Percentiles rank a stretch among this genome's conserved stretches.
Conservation (phyloP, 92 coral and sea anemone genomes). For the Phenganax stokvisi region DNA sequence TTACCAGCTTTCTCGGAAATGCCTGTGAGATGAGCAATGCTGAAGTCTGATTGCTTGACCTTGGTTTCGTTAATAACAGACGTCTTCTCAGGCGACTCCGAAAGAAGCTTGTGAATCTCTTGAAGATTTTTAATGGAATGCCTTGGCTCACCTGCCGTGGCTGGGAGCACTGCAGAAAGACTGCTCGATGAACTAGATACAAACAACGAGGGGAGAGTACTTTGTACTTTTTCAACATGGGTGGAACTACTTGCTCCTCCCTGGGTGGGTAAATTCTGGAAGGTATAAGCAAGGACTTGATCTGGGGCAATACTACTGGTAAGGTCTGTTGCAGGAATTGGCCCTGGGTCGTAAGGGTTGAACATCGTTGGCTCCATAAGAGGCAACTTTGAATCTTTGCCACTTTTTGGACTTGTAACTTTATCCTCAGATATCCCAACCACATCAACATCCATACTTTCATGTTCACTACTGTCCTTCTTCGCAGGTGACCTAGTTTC, state of each 20-base stretch:
- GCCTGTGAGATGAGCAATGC: slow-evolving; percentile 82
- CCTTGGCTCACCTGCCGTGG: neutral
- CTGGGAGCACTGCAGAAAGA: slow-evolving; percentile 9
- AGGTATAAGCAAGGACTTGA: slow-evolving; percentile 31
- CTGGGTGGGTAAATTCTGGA: slow-evolving; percentile 19
- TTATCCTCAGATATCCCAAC: neutral
- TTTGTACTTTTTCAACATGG: neutral
- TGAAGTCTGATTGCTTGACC: slow-evolving; percentile 61
- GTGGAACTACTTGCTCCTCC: neutral
- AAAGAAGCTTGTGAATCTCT: slow-evolving; percentile 30
- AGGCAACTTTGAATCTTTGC: slow-evolving; percentile 6
- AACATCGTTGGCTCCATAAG: slow-evolving; percentile 31
- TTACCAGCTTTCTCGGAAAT: slow-evolving; percentile 10
- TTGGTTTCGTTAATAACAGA: slow-evolving; percentile 9
- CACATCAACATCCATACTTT: slow-evolving; percentile 22
- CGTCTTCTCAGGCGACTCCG: slow-evolving; percentile 5
- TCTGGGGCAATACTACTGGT: slow-evolving; percentile 32
- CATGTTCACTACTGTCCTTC: neutral
- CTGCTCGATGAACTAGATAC: slow-evolving; percentile 1
- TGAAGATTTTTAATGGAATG: slow-evolving; percentile 11
- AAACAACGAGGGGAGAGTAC: slow-evolving; percentile 19
- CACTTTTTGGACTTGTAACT: neutral
- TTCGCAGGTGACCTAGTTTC: slow-evolving; percentile 18
- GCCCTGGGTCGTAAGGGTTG: slow-evolving; percentile 20
- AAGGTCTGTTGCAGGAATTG: neutral